phyloP scores from a whole-genome alignment of 2,888 invertebrate species.

The Synergus gifuensis region DNA sequence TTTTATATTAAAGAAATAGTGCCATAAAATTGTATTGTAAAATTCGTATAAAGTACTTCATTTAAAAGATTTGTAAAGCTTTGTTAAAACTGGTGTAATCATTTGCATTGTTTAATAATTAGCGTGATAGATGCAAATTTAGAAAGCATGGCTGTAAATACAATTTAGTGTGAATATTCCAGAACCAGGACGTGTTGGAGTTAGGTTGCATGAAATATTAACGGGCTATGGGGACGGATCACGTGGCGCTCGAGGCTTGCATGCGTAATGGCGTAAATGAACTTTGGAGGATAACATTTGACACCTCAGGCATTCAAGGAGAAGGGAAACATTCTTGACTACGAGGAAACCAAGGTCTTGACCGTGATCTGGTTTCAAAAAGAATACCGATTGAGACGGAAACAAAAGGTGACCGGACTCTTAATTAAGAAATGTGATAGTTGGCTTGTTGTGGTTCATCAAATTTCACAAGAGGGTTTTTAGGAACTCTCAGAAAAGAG shows the following conservation, averaged over 20 bases:
- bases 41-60: too few relatives aligned
- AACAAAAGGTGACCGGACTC: neutral
- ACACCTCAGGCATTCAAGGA: conserved; percentile 58
- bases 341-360: conserved; percentile 23
- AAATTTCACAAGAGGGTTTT: conserved; percentile 1
- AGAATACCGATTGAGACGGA: conserved; percentile 50
- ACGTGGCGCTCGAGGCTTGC: conserved; percentile 54
- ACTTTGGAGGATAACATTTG: conserved; percentile 64
- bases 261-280: conserved; percentile 61
- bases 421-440: conserved; percentile 35
- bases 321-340: conserved; percentile 1
- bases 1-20: too few relatives aligned
- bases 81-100: neutral
- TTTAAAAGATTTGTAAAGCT: too few relatives aligned
- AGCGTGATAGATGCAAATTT: conserved; percentile 6
- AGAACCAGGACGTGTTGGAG: conserved; percentile 17
- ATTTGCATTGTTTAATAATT: conserved; percentile 29
- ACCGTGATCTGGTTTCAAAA: conserved; percentile 63
- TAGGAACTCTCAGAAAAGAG: neutral
- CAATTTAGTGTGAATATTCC: conserved; percentile 31
- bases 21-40: too few relatives aligned
- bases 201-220: conserved; percentile 56
- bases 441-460: neutral
- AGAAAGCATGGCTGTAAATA: neutral
- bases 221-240: conserved; percentile 49